Percentiles rank a stretch among this genome's conserved stretches.
These are phyloP conservation scores for Scomber scombrus DNA, from an alignment of 2,113 vertebrate species.

Conservation along the genomic window DNA sequence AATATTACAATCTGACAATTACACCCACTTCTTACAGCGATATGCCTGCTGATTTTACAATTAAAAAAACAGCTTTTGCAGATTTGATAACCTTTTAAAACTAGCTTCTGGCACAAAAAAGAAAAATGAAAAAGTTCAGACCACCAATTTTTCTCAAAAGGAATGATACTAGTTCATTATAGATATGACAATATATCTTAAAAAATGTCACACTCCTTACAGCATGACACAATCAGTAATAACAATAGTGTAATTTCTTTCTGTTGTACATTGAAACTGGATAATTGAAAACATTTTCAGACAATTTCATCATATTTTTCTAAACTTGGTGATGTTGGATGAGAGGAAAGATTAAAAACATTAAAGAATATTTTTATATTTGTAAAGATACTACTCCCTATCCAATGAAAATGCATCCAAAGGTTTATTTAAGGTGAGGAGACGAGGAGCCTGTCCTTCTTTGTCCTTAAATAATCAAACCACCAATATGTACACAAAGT, in stretches of 20 bases:
- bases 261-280: not conserved
- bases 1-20: too few relatives aligned
- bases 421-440: not conserved
- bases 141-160: too few relatives aligned
- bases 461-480: conserved; percentile 17
- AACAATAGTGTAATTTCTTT: not conserved
- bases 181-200: not conserved
- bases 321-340: not conserved
- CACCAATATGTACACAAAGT: conserved; percentile 3
- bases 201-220: not conserved
- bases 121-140: too few relatives aligned
- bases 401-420: not conserved
- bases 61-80: too few relatives aligned
- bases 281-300: not conserved
- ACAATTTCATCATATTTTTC: not conserved
- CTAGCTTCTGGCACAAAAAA: too few relatives aligned
- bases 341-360: not conserved
- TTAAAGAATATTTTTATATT: too few relatives aligned
- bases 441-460: not conserved
- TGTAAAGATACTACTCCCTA: too few relatives aligned
- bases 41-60: too few relatives aligned
- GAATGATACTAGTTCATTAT: not conserved
- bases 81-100: too few relatives aligned
- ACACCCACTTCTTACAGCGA: too few relatives aligned
- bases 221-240: not conserved